Evolutionary conservation across 2,888 invertebrate species (phyloP).

Genomic region (Autographa gamma): DNA sequence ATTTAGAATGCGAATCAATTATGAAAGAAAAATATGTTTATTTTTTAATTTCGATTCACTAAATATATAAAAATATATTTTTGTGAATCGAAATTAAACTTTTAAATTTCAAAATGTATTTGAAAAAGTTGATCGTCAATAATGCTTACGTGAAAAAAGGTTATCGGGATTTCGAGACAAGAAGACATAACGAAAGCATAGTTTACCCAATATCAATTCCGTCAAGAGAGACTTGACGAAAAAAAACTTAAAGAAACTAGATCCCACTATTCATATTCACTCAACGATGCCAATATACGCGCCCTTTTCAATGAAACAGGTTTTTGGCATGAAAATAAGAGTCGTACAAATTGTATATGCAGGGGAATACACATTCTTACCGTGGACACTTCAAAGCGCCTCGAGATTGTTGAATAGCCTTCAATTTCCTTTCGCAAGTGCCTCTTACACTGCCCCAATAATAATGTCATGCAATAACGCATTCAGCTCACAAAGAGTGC

Average conservation of each 20-base stretch:
- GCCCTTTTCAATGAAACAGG: slow-evolving; percentile 49
- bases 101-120: background rate
- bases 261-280: slow-evolving; percentile 48
- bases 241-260: slow-evolving; percentile 50
- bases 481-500: slow-evolving; percentile 57
- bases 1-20: background rate
- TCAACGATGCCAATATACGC: slow-evolving; percentile 49
- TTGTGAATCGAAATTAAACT: too few species aligned
- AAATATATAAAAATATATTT: too few species aligned
- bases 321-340: slow-evolving; percentile 54
- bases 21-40: too few species aligned
- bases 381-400: slow-evolving; percentile 65
- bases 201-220: slow-evolving; percentile 35
- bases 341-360: slow-evolving; percentile 52
- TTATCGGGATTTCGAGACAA: too few species aligned
- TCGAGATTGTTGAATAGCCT: slow-evolving; percentile 72
- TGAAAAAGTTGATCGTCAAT: background rate
- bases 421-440: slow-evolving; percentile 71
- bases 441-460: slow-evolving; percentile 62
- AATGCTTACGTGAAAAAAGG: too few species aligned
- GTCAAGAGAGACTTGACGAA: slow-evolving; percentile 40
- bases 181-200: background rate
- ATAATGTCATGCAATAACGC: slow-evolving; percentile 65
- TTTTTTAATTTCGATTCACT: too few species aligned
- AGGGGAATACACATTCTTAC: slow-evolving; percentile 51